Percentiles rank a stretch among this genome's conserved stretches.
phyloP scores from a whole-genome alignment of 2,888 invertebrate genomes.

The Morpho achilles region DNA sequence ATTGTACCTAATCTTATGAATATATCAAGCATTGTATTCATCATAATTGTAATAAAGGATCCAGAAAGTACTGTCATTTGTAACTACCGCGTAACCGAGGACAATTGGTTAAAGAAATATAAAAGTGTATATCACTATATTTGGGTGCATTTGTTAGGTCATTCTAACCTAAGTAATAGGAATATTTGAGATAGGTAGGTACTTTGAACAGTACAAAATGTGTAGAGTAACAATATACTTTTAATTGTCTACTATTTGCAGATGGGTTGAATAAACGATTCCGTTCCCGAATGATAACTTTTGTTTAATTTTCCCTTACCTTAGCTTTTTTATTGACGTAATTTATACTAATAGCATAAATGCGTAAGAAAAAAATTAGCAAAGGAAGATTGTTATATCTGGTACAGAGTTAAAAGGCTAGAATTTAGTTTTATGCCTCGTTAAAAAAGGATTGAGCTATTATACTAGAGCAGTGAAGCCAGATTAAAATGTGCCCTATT shows the following conservation, averaged over 20 bases:
- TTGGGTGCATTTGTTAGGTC: conserved; percentile 63
- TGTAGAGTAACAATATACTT: conserved; percentile 73
- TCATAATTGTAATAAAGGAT: conserved; percentile 56
- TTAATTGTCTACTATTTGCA: conserved; percentile 73
- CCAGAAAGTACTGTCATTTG: conserved; percentile 69
- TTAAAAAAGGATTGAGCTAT: no score
- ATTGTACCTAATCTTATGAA: conserved; percentile 34
- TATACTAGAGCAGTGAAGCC: no score
- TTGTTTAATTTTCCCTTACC: conserved; percentile 39
- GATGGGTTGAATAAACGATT: conserved; percentile 78
- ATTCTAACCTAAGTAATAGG: conserved; percentile 62
- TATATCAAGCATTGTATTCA: conserved; percentile 47
- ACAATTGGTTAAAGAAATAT: conserved; percentile 42
- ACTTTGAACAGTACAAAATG: conserved; percentile 76
- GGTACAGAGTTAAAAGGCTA: no score
- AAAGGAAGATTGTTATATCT: no score
- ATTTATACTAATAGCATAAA: no score
- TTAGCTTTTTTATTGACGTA: background rate
- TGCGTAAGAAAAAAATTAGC: no score
- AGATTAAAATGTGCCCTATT: no score
- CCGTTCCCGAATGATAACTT: conserved; percentile 63
- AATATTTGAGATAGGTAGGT: conserved; percentile 71
- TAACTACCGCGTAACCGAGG: conserved; percentile 58
- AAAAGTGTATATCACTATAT: conserved; percentile 41
- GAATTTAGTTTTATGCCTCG: no score